These are phyloP conservation scores for Serranus cabrilla DNA, from an alignment of 2,797 vertebrate species.

Conservation along the genomic window DNA sequence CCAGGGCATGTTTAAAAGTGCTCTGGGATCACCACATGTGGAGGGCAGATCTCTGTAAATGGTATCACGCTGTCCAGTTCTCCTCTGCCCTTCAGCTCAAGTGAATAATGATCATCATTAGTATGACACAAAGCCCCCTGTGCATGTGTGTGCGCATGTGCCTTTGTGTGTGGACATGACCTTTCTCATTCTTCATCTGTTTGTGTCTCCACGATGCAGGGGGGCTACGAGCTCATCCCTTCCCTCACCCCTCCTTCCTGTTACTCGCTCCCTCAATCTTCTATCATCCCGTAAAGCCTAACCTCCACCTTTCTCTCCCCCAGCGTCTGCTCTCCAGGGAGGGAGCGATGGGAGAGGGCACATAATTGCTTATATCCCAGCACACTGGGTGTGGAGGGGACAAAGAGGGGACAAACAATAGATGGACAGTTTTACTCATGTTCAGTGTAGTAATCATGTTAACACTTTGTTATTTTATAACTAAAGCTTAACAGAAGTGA, in stretches of 20 bases:
- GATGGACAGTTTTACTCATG: background rate
- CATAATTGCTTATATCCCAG: constrained; percentile 34
- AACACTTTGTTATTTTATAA: background rate
- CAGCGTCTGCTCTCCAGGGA: constrained; percentile 29
- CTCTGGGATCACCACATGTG: constrained; percentile 12
- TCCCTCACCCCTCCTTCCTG: constrained; percentile 22
- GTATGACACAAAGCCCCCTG: constrained; percentile 57
- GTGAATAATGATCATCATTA: constrained; percentile 80
- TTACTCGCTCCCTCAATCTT: constrained; percentile 30
- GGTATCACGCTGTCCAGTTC: constrained; percentile 39
- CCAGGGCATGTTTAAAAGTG: constrained; percentile 11
- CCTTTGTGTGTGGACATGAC: constrained; percentile 55
- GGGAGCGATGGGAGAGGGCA: constrained; percentile 24
- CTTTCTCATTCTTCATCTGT: constrained; percentile 72
- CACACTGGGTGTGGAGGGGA: constrained; percentile 4
- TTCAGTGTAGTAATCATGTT: background rate
- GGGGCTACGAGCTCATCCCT: constrained; percentile 25
- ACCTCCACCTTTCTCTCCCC: constrained; percentile 29
- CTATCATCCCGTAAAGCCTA: constrained; percentile 37
- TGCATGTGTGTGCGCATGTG: constrained; percentile 18
- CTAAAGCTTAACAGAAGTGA: background rate
- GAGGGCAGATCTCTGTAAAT: constrained; percentile 43
- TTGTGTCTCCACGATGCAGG: constrained; percentile 43
- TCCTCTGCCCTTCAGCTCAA: constrained; percentile 67
- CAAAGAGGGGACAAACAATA: constrained; percentile 16